Base-by-base conservation (phyloP, 2,113 vertebrate genomes). In the Ibidorhyncha struthersii region DNA sequence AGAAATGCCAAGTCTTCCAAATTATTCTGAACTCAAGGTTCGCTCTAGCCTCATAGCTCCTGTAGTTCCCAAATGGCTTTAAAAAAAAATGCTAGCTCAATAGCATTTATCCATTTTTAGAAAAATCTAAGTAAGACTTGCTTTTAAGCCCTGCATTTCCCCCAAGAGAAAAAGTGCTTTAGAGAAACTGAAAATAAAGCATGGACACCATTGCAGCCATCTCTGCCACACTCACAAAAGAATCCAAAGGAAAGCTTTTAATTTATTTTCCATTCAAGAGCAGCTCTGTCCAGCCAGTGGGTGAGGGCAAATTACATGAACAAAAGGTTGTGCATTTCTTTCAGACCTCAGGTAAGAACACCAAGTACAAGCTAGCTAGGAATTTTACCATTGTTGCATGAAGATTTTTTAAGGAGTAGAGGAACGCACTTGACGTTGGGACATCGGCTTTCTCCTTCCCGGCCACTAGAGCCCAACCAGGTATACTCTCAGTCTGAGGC, bases 371-470 rank as follows among this genome's bases (percentile, higher is more conserved):
- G 12, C 17, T 10, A 27, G 47, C 6, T 20, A 53, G 34, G 18
- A 81, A 56, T 71, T 81, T 65, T 21, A 56, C 23, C 29, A 19
- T 1, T 81, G 55, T 17, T 72, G 34, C 62, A 49, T 27, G 26
- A 76, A 45, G 29, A 12, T 8, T 32, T 71, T 85, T 76, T n/a
- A 65, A 79, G 58, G 45, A 93, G 50, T 4, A 58, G n/a, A 32
- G 16, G 49, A 43, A 79, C 9, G 9, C 27, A 43, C 79, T 2
- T 8, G 2, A 10, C 3, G 4, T 0, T 34, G 30, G n/a, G 21
- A 78, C 38, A 25, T 0, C 1, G 32, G 22, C 67, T 70, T 90
- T 82, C 41, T 76, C 61, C 81, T 40, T 79, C n/a, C 59, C 2
- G 1, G 66, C 14, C 21, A 13, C 47, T 3, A 22, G 4, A 71